Percentiles rank a stretch among this genome's conserved stretches.
Evolutionary conservation across 2,113 vertebrate species (phyloP).

Genomic region (Merops nubicus): DNA sequence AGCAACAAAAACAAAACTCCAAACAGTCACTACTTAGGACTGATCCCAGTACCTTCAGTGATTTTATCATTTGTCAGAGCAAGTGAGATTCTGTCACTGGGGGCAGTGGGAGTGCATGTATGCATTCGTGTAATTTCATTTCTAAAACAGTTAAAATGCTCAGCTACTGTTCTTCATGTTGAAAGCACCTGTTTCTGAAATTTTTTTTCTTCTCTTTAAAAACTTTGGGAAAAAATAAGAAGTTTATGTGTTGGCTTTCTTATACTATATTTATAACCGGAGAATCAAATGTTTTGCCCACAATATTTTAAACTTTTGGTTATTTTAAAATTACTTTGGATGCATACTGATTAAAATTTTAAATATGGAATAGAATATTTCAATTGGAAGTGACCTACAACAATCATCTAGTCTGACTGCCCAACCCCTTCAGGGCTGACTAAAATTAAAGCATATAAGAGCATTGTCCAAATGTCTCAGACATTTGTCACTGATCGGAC

Average conservation of each 20-base stretch:
- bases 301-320: background rate
- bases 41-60: background rate
- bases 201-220: background rate
- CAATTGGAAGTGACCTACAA: background rate
- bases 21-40: background rate
- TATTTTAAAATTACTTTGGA: background rate
- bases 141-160: background rate
- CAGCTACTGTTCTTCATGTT: background rate
- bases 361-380: background rate
- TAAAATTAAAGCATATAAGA: background rate
- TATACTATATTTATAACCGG: background rate
- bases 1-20: too few species aligned
- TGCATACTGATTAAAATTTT: background rate
- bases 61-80: background rate
- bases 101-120: fast-evolving
- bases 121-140: background rate
- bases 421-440: background rate
- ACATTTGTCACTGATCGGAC: too few species aligned
- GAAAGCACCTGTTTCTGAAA: background rate
- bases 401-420: background rate
- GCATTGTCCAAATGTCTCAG: too few species aligned
- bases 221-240: background rate
- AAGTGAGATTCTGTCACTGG: background rate
- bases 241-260: background rate
- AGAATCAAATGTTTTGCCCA: background rate